Conservation (phyloP, 2,797 vertebrate genomes). For the Caiman crocodilus region DNA sequence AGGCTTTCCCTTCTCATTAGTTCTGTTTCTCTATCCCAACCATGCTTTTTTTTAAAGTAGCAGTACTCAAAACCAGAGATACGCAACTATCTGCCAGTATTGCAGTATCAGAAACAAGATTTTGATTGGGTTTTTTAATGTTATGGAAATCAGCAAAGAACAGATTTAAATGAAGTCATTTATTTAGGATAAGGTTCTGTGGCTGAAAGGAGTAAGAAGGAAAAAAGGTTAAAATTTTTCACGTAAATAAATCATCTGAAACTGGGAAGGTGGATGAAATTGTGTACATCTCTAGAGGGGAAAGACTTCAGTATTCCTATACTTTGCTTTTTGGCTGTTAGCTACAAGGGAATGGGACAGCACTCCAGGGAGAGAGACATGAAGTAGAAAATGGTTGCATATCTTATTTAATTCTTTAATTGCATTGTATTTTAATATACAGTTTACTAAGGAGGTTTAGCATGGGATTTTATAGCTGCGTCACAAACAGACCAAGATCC, state of each 20-base stretch:
- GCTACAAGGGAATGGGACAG: neutral
- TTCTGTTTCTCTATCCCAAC: neutral
- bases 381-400: neutral
- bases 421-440: neutral
- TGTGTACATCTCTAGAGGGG: neutral
- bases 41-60: neutral
- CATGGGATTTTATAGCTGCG: neutral
- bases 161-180: neutral
- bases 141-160: neutral
- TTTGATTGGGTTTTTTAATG: neutral
- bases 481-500: neutral
- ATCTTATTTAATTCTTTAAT: too few relatives aligned
- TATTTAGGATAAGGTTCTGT: neutral
- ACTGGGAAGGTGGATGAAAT: neutral
- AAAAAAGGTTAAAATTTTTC: neutral
- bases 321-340: neutral
- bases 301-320: neutral
- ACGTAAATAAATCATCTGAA: neutral
- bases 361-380: neutral
- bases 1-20: neutral
- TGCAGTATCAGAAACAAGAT: fast-evolving
- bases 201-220: neutral
- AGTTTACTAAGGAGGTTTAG: neutral
- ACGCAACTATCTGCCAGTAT: neutral
- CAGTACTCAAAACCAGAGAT: neutral